Percentiles rank a stretch among this genome's conserved stretches.
Evolutionary conservation across 2,888 invertebrate genomes (phyloP).

Genomic region (Aquatica leii): DNA sequence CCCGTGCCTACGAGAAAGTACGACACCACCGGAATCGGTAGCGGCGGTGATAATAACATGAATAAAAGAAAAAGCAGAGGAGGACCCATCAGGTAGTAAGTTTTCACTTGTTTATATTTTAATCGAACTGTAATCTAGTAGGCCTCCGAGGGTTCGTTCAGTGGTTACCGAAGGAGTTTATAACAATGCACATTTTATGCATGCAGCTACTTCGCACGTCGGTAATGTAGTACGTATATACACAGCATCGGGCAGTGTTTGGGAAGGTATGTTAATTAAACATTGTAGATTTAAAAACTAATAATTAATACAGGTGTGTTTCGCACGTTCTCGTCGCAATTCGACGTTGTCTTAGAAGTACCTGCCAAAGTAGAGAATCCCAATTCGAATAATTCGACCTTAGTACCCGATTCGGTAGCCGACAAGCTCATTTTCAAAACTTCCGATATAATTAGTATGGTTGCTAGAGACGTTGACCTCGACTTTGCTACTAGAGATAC

Average conservation of each 20-base stretch:
- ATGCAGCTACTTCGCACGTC: slow-evolving; percentile 85
- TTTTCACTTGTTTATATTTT: not conserved
- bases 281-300: not conserved
- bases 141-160: slow-evolving; percentile 74
- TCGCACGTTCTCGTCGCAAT: slow-evolving; percentile 86
- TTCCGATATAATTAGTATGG: slow-evolving; percentile 84
- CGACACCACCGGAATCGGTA: slow-evolving; percentile 82
- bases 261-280: slow-evolving; percentile 72
- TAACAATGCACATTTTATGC: slow-evolving; percentile 89
- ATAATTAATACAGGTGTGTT: slow-evolving; percentile 66
- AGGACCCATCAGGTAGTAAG: slow-evolving; percentile 74
- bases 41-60: slow-evolving; percentile 74
- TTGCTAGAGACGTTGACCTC: slow-evolving; percentile 84
- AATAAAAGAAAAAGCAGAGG: slow-evolving; percentile 87
- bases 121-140: slow-evolving; percentile 48
- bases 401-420: slow-evolving; percentile 74
- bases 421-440: slow-evolving; percentile 86
- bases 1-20: slow-evolving; percentile 85
- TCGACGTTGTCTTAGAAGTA: slow-evolving; percentile 87
- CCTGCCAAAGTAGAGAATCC: slow-evolving; percentile 82
- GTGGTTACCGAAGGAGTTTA: slow-evolving; percentile 86
- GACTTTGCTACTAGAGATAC: slow-evolving; percentile 89
- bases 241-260: slow-evolving; percentile 83
- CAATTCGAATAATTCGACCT: slow-evolving; percentile 60
- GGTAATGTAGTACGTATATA: slow-evolving; percentile 84